Evolutionary conservation across 1,140 invertebrate species (phyloP).

Genomic region (Leptoteleia sp.): DNA sequence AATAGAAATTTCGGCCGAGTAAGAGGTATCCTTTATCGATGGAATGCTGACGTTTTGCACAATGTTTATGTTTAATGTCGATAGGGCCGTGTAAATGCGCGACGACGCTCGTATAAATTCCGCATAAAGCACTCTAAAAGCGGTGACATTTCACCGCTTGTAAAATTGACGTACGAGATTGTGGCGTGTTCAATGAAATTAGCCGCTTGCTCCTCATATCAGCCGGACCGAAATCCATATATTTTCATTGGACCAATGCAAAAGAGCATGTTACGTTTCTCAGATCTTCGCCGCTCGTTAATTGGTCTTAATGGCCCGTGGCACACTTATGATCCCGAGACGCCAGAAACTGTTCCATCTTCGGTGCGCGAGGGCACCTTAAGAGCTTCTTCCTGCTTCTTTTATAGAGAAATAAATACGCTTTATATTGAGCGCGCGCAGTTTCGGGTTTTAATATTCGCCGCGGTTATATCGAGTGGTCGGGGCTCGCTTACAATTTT

Average conservation of each 20-base stretch:
- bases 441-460: slow-evolving; percentile 30
- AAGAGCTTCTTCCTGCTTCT: slow-evolving; percentile 44
- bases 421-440: slow-evolving; percentile 14
- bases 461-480: neutral
- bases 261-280: slow-evolving; percentile 54
- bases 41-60: slow-evolving; percentile 55
- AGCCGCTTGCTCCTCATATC: slow-evolving; percentile 54
- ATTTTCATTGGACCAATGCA: slow-evolving; percentile 63
- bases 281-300: slow-evolving; percentile 73
- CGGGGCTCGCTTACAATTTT: neutral
- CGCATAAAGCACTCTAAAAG: slow-evolving; percentile 52
- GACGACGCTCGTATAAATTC: slow-evolving; percentile 53
- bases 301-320: slow-evolving; percentile 75
- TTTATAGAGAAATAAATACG: slow-evolving; percentile 56
- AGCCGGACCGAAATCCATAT: slow-evolving; percentile 55
- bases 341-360: slow-evolving; percentile 64
- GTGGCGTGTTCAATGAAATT: slow-evolving; percentile 63
- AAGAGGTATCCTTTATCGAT: slow-evolving; percentile 40
- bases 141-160: slow-evolving; percentile 58
- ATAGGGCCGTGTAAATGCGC: slow-evolving; percentile 48
- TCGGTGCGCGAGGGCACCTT: slow-evolving; percentile 8
- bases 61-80: slow-evolving; percentile 52
- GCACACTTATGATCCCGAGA: slow-evolving; percentile 69
- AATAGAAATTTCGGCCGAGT: neutral
- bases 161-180: slow-evolving; percentile 64